phyloP scores from a whole-genome alignment of 2,888 invertebrate genomes.

The Nomada lathburiana region DNA sequence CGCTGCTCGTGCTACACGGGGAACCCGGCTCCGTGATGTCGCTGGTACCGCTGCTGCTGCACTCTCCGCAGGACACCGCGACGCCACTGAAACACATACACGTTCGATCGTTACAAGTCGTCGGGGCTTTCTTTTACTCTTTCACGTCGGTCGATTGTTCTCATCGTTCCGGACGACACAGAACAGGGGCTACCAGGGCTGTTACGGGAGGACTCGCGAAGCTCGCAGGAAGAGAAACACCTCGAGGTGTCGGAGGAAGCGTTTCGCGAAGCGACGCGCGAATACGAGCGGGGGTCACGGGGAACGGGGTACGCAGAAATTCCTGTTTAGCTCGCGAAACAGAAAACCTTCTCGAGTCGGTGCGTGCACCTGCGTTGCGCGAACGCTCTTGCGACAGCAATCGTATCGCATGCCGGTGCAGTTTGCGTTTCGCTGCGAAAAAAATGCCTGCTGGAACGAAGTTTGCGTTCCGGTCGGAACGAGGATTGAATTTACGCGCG shows the following conservation, averaged over 20 bases:
- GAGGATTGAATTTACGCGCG: conserved; percentile 28
- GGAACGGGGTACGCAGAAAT: not conserved
- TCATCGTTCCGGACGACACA: no score
- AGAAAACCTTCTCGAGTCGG: conserved; percentile 26
- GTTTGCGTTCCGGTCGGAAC: conserved; percentile 3
- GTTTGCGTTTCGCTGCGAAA: conserved; percentile 31
- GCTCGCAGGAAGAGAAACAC: no score
- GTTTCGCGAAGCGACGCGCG: conserved; percentile 54
- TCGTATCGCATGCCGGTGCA: conserved; percentile 17
- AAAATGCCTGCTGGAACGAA: conserved; percentile 22
- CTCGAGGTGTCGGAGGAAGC: no score
- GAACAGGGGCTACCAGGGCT: conserved; percentile 11
- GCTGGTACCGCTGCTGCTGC: conserved; percentile 88
- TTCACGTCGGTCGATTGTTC: no score
- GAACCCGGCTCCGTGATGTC: conserved; percentile 95
- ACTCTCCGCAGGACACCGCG: conserved; percentile 90
- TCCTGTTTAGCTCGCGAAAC: conserved; percentile 36
- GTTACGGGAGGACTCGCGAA: no score
- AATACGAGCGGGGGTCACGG: conserved; percentile 70
- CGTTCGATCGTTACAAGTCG: not conserved
- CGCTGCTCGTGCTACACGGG: conserved; percentile 90
- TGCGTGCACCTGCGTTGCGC: conserved; percentile 34
- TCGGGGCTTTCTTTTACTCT: no score
- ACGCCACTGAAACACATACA: conserved; percentile 89
- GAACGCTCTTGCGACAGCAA: conserved; percentile 27